A percentile compares a stretch with the other conserved stretches of the same genome.
Evolutionary conservation across 2,113 vertebrate genomes (phyloP).

Genomic region (Ptychochromis oligacanthus): DNA sequence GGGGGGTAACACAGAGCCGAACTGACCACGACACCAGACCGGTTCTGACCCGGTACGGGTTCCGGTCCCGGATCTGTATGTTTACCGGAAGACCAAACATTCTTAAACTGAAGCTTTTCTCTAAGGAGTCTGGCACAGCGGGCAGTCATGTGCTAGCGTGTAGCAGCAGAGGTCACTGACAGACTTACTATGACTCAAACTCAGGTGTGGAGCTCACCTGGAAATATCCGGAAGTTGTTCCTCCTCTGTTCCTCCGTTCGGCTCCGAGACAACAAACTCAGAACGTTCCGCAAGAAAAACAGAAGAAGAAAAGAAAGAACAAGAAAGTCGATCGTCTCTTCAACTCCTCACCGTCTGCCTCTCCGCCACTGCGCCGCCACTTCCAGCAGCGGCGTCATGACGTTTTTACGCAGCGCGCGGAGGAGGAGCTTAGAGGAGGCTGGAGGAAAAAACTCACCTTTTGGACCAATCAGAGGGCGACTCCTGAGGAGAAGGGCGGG

Average conservation of each 20-base stretch:
- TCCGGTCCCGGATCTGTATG: neutral
- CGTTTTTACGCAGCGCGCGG: neutral
- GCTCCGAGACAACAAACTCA: neutral
- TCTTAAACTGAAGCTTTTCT: neutral
- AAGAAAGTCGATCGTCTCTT: neutral
- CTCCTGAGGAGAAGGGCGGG: neutral
- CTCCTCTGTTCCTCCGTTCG: neutral
- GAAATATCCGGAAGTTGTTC: neutral
- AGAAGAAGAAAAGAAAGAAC: neutral
- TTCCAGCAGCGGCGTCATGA: slow-evolving; percentile 35
- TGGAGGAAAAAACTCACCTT: neutral
- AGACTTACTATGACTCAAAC: neutral
- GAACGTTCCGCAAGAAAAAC: neutral
- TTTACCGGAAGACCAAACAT: neutral
- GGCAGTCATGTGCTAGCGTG: neutral
- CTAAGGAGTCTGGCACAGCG: neutral
- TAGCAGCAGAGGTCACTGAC: slow-evolving; percentile 52
- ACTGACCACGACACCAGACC: accelerated
- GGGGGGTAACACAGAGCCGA: neutral
- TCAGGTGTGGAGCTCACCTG: slow-evolving; percentile 23
- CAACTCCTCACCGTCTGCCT: neutral
- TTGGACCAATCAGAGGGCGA: slow-evolving; percentile 30
- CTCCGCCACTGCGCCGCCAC: neutral
- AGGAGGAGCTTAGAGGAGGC: neutral
- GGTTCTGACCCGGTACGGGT: neutral